phyloP scores from a whole-genome alignment of 2,797 vertebrate species.

The Sebastes variabilis region DNA sequence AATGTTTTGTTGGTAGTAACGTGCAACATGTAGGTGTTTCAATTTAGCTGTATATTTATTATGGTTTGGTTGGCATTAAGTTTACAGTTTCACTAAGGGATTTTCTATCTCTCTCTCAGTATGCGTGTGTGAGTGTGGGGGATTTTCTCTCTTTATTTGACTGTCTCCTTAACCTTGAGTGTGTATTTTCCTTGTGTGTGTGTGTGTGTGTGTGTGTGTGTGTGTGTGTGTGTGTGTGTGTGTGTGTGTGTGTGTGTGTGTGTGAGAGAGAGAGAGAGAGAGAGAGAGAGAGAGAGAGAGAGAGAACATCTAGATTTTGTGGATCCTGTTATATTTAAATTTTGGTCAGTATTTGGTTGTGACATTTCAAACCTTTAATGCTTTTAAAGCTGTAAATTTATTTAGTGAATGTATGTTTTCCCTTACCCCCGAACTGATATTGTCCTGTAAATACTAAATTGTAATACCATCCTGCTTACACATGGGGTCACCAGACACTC shows the following conservation, averaged over 20 bases:
- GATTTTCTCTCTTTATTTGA: constrained; percentile 1
- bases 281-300: neutral
- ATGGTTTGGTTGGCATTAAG: constrained; percentile 46
- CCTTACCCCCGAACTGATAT: constrained; percentile 43
- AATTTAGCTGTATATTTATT: constrained; percentile 61
- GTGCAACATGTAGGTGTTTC: constrained; percentile 47
- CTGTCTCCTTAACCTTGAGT: neutral
- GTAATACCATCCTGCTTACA: constrained; percentile 77
- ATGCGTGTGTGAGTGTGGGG: neutral
- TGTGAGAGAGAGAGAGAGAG: neutral
- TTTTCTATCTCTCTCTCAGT: constrained; percentile 41
- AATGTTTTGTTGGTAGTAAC: constrained; percentile 61
- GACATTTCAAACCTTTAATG: constrained; percentile 41
- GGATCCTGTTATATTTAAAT: constrained; percentile 27
- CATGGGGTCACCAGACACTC: constrained; percentile 69
- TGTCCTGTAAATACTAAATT: constrained; percentile 76
- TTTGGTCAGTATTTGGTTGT: constrained; percentile 67
- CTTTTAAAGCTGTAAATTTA: constrained; percentile 61
- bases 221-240: neutral
- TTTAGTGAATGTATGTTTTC: constrained; percentile 71
- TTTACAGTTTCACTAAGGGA: constrained; percentile 51
- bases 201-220: neutral
- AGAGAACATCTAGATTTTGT: constrained; percentile 20
- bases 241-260: neutral
- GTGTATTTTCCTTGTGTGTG: neutral